A percentile compares a stretch with the other conserved stretches of the same genome.
phyloP scores from a whole-genome alignment of 2,888 invertebrate species.

The Lathronympha strigana region DNA sequence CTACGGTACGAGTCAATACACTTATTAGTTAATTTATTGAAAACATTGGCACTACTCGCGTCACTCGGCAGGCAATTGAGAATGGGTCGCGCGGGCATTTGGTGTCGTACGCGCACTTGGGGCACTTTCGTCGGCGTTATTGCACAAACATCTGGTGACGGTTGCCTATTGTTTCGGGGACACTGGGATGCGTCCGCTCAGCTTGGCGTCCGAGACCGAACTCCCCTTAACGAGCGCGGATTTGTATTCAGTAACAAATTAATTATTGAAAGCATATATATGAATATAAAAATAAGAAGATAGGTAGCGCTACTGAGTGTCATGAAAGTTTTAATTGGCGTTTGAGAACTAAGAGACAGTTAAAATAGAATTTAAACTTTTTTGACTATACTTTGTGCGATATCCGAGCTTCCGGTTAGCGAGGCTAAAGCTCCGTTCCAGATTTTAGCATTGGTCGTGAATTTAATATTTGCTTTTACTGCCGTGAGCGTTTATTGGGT shows the following conservation, averaged over 20 bases:
- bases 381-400: conserved; percentile 14
- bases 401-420: conserved; percentile 6
- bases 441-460: background rate
- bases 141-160: too few relatives aligned
- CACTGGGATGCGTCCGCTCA: too few relatives aligned
- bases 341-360: conserved; percentile 27
- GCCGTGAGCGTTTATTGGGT: background rate
- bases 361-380: conserved; percentile 24
- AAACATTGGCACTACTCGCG: too few relatives aligned
- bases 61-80: too few relatives aligned
- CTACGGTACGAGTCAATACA: too few relatives aligned
- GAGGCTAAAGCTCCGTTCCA: conserved; percentile 2
- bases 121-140: too few relatives aligned
- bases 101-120: too few relatives aligned
- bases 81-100: too few relatives aligned
- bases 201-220: too few relatives aligned
- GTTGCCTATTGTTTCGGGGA: too few relatives aligned
- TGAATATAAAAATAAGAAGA: background rate
- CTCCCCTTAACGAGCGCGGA: conserved; percentile 27
- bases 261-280: background rate
- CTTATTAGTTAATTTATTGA: too few relatives aligned
- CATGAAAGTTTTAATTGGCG: conserved; percentile 23
- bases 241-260: conserved; percentile 3
- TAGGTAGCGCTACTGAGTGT: background rate
- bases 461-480: conserved; percentile 15